Evolutionary conservation across 2,888 invertebrate species (phyloP).

Genomic region (Tineola bisselliella): DNA sequence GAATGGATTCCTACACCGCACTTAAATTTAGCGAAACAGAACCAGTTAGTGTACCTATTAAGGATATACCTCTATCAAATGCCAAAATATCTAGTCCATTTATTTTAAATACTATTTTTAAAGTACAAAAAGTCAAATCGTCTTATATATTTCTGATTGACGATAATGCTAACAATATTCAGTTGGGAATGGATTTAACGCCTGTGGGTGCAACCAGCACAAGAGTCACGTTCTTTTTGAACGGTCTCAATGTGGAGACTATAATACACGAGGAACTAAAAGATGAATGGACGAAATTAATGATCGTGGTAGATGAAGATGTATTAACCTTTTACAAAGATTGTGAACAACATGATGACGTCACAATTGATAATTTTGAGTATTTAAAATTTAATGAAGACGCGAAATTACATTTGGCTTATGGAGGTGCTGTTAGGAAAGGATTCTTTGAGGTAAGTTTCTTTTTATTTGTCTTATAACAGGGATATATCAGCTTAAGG

Average conservation of each 20-base stretch:
- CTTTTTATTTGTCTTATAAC: neutral
- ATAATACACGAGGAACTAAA: neutral
- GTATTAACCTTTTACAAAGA: slow-evolving; percentile 21
- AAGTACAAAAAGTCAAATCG: slow-evolving; percentile 21
- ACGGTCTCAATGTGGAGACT: neutral
- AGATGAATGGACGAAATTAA: slow-evolving; percentile 22
- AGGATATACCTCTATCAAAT: slow-evolving; percentile 18
- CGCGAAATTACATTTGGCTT: neutral
- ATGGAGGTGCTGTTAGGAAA: neutral
- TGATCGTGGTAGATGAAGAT: slow-evolving; percentile 23
- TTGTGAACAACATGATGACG: slow-evolving; percentile 17
- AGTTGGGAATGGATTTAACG: slow-evolving; percentile 29
- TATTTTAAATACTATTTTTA: slow-evolving; percentile 32
- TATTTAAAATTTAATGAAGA: neutral
- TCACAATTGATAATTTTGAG: neutral
- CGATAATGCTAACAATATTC: slow-evolving; percentile 18
- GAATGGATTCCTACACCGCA: slow-evolving; percentile 18
- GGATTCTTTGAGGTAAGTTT: neutral
- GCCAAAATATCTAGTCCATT: slow-evolving; percentile 27
- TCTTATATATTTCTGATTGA: slow-evolving; percentile 38
- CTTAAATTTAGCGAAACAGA: slow-evolving; percentile 19
- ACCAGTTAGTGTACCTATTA: slow-evolving; percentile 17
- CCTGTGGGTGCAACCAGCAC: slow-evolving; percentile 15
- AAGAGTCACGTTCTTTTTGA: slow-evolving; percentile 21
- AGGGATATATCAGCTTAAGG: too few relatives aligned